Conservation (phyloP, 2,797 vertebrate genomes). For the Mycteria americana region DNA sequence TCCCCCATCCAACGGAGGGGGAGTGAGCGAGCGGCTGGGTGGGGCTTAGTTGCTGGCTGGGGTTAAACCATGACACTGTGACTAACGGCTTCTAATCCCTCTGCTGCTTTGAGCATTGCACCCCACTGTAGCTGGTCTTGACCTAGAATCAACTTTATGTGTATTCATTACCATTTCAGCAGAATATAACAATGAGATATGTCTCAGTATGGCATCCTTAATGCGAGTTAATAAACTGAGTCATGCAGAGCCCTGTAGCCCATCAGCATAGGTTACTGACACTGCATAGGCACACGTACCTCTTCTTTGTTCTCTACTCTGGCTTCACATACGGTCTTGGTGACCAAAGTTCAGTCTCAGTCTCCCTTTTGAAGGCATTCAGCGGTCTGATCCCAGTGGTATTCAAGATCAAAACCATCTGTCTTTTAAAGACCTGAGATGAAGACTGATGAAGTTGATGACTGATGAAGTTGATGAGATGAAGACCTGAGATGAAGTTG, state of each 20-base stretch:
- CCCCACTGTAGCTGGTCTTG: background rate
- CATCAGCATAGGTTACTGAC: background rate
- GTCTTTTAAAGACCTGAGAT: background rate
- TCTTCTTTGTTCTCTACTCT: background rate
- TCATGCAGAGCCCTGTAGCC: background rate
- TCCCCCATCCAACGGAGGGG: too few relatives aligned
- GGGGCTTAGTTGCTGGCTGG: too few relatives aligned
- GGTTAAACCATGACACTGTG: background rate
- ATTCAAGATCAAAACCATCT: background rate
- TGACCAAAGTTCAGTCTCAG: background rate
- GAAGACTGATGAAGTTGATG: too few relatives aligned
- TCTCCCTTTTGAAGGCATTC: background rate
- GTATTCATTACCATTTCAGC: background rate
- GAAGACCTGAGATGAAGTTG: background rate
- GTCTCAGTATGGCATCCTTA: background rate
- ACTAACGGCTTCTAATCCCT: background rate
- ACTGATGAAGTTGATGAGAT: too few relatives aligned
- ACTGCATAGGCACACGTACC: accelerated
- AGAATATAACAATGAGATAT: background rate
- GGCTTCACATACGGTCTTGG: background rate
- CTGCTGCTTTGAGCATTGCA: background rate
- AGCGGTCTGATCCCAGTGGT: background rate
- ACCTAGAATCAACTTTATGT: background rate
- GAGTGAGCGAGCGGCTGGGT: too few relatives aligned
- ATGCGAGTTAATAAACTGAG: background rate